phyloP scores from a whole-genome alignment of 2,113 vertebrate genomes.

The Charina bottae region DNA sequence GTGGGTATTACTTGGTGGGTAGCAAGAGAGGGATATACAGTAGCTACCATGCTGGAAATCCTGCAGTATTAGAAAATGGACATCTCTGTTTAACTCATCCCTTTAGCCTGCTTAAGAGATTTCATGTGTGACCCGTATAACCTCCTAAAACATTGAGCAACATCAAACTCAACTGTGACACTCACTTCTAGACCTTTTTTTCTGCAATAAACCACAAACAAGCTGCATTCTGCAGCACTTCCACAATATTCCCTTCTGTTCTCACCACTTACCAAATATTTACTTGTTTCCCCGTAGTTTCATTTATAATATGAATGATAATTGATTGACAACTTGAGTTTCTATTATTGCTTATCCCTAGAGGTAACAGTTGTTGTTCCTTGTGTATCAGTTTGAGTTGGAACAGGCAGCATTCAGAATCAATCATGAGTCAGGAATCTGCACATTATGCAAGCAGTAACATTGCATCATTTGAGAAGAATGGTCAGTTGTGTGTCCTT shows the following conservation, averaged over 20 bases:
- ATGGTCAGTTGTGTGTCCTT: not conserved
- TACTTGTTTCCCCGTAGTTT: not conserved
- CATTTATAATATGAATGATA: not conserved
- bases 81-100: not conserved
- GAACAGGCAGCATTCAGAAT: not conserved
- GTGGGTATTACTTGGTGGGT: not conserved
- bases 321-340: not conserved
- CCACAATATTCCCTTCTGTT: too few relatives aligned
- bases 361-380: not conserved
- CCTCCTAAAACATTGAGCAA: not conserved
- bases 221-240: not conserved
- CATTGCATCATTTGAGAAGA: not conserved
- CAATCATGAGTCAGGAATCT: rapidly evolving
- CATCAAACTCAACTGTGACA: not conserved
- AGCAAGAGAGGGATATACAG: not conserved
- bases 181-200: not conserved
- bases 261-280: not conserved
- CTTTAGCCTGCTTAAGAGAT: not conserved
- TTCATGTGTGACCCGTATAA: not conserved
- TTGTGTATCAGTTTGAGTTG: not conserved
- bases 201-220: not conserved
- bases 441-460: not conserved
- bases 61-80: not conserved
- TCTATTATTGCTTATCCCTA: not conserved
- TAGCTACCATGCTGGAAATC: not conserved